Base-by-base conservation (phyloP, 2,113 vertebrate genomes). In the Lophius piscatorius region DNA sequence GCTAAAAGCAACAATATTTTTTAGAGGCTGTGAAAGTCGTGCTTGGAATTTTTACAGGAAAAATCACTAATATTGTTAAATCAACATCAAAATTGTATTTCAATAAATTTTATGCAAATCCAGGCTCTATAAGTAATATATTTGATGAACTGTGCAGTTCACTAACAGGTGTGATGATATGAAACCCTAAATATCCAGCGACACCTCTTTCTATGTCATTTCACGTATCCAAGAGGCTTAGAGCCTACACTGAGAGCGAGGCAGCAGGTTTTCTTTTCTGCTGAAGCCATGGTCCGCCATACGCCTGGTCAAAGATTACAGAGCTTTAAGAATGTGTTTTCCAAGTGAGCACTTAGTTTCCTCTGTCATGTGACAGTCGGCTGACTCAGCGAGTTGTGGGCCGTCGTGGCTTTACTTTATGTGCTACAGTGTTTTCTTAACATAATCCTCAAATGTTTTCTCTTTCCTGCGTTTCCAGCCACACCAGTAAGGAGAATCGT, bases 361-460 rank as follows among this genome's bases (percentile, higher is more conserved):
- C 61, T 48, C 39, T 5, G 68, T 85, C 89, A 90, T 90, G 87
- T 90, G 89, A 90, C 76, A 22, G 49, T 18, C 12, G 12, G 66
- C 85, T 89, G 82, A 83, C 52, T 83, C 47, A 69, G 80, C 70
- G 23, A 10, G 16, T 34, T 33, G 51, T 34, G 11, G 26, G 20
- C 56, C 60, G 18, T 44, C 31, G 22, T 31, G 26, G 23, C 45
- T 44, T 23, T 17, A 10, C 0, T 2, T 24, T 12, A 16, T 35
- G 42, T 10, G 7, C 29, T 31, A 31, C 4, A 6, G n/a, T 31
- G 29, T 31, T 31, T 9, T 6, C 29, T 8, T 28, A 9, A 28
- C n/a, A n/a, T n/a, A n/a, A n/a, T n/a, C n/a, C n/a, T n/a, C n/a
- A n/a, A n/a, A n/a, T n/a, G n/a, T n/a, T n/a, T n/a, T n/a, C n/a